Evolutionary conservation across 2,888 invertebrate genomes (phyloP).

Genomic region (Mimachlamys varia): DNA sequence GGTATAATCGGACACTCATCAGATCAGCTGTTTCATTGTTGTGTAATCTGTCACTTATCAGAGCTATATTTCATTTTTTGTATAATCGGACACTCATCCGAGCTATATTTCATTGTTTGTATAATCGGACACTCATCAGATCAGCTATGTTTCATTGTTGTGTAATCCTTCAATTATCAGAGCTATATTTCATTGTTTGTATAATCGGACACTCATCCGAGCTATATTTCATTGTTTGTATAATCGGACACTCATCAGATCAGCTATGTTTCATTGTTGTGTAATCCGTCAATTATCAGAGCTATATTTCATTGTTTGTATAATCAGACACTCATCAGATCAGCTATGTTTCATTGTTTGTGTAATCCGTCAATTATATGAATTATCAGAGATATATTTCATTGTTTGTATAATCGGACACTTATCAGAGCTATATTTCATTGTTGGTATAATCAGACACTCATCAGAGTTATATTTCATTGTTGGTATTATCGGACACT

Average conservation of each 20-base stretch:
- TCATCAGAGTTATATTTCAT: not conserved
- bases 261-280: not conserved
- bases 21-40: not conserved
- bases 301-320: not conserved
- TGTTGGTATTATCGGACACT: not conserved
- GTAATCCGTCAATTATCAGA: not conserved
- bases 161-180: not conserved
- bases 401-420: not conserved
- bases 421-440: not conserved
- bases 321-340: not conserved
- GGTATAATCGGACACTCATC: not conserved
- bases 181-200: not conserved
- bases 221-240: not conserved
- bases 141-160: not conserved
- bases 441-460: not conserved
- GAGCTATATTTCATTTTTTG: not conserved
- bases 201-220: not conserved
- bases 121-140: not conserved
- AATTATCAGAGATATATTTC: not conserved
- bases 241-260: not conserved
- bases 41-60: not conserved
- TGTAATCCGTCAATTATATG: not conserved
- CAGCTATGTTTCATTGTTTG: not conserved
- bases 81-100: not conserved
- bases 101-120: not conserved